Base-by-base conservation (phyloP, 2,113 vertebrate species). In the Casuarius casuarius region DNA sequence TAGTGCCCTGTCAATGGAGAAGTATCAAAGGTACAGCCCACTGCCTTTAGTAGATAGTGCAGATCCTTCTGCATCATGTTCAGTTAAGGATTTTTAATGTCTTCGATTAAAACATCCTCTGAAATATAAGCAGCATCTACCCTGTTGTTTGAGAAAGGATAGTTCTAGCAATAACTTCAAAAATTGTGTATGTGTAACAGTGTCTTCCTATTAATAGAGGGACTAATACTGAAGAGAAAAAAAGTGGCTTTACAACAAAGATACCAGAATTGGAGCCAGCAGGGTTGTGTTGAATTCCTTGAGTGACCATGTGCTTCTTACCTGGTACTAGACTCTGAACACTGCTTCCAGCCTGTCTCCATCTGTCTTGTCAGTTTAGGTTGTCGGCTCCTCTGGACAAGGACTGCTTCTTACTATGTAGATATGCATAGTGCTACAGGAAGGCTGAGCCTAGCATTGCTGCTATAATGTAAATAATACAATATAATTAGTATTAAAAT, bases 401-500 rank as follows among this genome's bases (percentile, higher is more conserved):
- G 16, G 46, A 4, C 38, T 44, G 46, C 35, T 31, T 70, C 44
- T 54, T 78, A 4, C 49, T 3, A 20, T 13, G 9, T 23, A 5
- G 10, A 0, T 51, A 0, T 10, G 9, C 33, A 40, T 31, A 28
- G 5, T 7, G 19, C 66, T 67, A 14, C 29, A 46, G 58, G 56
- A 62, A 0, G 1, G 9, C 4, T 9, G 35, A 68, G 8, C 10
- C 51, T 28, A 15, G 26, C 17, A 3, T 31, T 81, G 77, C 65
- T 92, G 63, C 62, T 22, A 2, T 62, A 33, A 84, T 42, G 40
- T 59, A 94, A 89, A 94, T 67, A 46, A 67, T 76, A 23, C 40
- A 85, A 79, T 89, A 33, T 74, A 83, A 97, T 94, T 91, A 89
- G 10, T 59, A 85, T 62, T 76, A 83, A 94, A 85, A 70, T 79